Evolutionary conservation across 2,113 vertebrate species (phyloP).

Genomic region (Puntigrus tetrazona): DNA sequence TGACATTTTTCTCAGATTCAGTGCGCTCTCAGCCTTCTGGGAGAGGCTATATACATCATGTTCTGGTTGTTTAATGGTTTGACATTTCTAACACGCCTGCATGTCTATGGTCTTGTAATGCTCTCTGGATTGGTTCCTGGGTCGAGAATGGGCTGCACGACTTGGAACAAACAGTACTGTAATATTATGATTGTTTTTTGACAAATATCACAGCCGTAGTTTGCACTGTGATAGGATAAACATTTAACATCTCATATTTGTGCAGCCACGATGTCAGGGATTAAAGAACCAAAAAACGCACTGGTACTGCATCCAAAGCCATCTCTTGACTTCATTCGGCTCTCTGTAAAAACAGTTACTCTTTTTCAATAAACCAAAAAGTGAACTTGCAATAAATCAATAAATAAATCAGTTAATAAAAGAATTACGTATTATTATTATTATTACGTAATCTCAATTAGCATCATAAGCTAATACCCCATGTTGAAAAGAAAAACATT

Average conservation of each 20-base stretch:
- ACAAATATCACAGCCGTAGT: not conserved
- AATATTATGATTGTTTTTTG: not conserved
- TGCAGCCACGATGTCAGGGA: not conserved
- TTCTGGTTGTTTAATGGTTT: constrained; percentile 26
- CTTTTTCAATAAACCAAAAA: not conserved
- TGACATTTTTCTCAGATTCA: constrained; percentile 51
- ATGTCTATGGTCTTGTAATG: constrained; percentile 8
- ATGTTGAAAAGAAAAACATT: too few species aligned
- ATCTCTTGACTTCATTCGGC: not conserved
- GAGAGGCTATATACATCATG: constrained; percentile 7
- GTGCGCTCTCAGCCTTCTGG: constrained; percentile 44
- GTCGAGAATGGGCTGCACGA: not conserved
- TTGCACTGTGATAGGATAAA: not conserved
- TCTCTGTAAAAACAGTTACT: too few species aligned
- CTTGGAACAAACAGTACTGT: not conserved
- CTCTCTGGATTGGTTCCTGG: not conserved
- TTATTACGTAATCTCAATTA: too few species aligned
- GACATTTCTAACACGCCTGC: constrained; percentile 14
- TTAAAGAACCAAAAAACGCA: not conserved
- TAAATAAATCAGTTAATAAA: too few species aligned
- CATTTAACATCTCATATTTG: not conserved
- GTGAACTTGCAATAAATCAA: not conserved
- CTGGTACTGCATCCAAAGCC: not conserved
- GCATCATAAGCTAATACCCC: too few species aligned
- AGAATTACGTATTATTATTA: too few species aligned